Evolutionary conservation across 2,888 invertebrate species (phyloP), one percentile per base, ranked within the genome.

Genomic region (Hirtodrosophila histrioides): DNA sequence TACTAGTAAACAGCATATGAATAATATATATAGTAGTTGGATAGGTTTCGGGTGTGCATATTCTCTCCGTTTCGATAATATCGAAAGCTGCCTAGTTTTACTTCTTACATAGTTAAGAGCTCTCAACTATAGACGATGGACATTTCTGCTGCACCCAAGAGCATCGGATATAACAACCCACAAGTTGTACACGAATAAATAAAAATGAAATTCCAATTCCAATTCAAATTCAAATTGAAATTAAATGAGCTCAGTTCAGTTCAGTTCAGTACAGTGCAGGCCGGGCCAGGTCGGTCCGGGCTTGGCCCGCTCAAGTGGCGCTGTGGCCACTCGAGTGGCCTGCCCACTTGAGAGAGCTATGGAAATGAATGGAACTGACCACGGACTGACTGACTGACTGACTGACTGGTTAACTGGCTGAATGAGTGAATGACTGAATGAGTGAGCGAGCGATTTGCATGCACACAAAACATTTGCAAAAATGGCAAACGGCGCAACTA

Each of bases 391-490:
- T 60, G 37, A 36, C 29, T 45, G 44, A 37, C 7, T 56, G 45
- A 41, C 24, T 50, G 45, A 65, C 8, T 54, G 58, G 43, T 41
- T 63, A 46, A 65, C 0, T 31, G 49, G 54, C 23, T 54, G 35
- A 63, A 9, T 33, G 39, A 63, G 7, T 39, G 62, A 62, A 11
- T 31, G 43, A 56, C 12, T 50, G 49, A 67, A 37, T 39, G 58
- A 53, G 44, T 62, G 69, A 63, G 44, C 58, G 68, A 81, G 73
- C 69, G 69, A 76, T 80, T 80, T 84, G 80, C 84, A 84, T 84
- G 80, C 74, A 74, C 55, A 80, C 78, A 84, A 80, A 80, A 74
- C 80, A 84, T 86, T 83, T 81, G 82, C 81, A 71, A 71, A 86
- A 69, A 75, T 68, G 61, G 68, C 77, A 76, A 76, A 56, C 68